Evolutionary conservation across 1,140 invertebrate species (phyloP).

Genomic region (Euwallacea similis): DNA sequence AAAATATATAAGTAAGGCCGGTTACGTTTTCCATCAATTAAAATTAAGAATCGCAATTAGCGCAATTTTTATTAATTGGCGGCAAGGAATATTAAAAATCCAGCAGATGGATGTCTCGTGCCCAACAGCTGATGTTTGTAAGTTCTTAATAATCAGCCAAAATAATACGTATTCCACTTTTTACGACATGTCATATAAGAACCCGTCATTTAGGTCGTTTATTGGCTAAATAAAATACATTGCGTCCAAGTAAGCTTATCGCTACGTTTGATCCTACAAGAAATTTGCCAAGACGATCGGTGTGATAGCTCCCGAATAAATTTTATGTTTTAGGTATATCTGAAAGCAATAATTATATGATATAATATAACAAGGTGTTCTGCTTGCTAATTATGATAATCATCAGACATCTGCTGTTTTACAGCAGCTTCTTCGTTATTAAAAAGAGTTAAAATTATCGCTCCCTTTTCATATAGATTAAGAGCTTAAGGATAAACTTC

Average conservation of each 20-base stretch:
- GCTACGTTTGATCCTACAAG: too few species aligned
- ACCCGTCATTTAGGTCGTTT: conserved; percentile 10
- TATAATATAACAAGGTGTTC: conserved; percentile 17
- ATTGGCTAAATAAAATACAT: neutral
- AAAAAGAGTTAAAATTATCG: too few species aligned
- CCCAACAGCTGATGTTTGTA: conserved; percentile 6
- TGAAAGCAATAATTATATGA: conserved; percentile 12
- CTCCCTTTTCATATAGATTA: too few species aligned
- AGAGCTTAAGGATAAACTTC: too few species aligned
- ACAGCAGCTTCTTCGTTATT: too few species aligned
- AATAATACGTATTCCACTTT: neutral
- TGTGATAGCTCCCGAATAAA: conserved; percentile 3
- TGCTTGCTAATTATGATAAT: conserved; percentile 3
- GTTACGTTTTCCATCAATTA: neutral
- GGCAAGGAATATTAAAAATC: neutral
- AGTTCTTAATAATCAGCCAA: neutral
- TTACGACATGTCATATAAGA: conserved; percentile 9
- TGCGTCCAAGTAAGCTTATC: neutral
- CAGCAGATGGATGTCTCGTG: conserved; percentile 7
- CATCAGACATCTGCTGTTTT: too few species aligned
- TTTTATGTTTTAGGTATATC: conserved; percentile 6
- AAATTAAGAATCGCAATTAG: neutral
- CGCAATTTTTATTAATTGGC: conserved; percentile 5
- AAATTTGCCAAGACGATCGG: neutral
- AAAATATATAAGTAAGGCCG: neutral